Evolutionary conservation across 2,888 invertebrate genomes (phyloP), one percentile per base, ranked within the genome.

Genomic region (Drosophila peninsularis): DNA sequence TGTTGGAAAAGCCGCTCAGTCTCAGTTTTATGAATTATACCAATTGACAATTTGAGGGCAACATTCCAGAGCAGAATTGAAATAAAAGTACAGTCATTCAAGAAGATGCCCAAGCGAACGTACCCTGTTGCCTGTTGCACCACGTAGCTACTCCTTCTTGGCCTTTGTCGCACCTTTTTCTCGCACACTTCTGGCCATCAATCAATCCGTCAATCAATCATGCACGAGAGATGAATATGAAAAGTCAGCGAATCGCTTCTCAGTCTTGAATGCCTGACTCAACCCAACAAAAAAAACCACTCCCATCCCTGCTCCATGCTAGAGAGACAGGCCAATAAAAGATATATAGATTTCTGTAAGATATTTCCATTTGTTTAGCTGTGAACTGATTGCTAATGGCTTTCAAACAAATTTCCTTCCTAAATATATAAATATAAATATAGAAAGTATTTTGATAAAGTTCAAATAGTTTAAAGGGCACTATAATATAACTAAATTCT

Each of bases 21-120:
- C 78, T 71, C 71, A 63, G 54, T 67, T 68, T 73, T 85, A 71
- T 71, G 71, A 85, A 78, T 74, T 71, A 80, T 80, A 75, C 78
- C 82, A 83, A 85, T 85, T 85, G 82, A 80, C 83, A 83, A 86
- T 84, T 81, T 63, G 52, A 71, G 71, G 53, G 58, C 80, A 72
- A 63, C 71, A 61, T 62, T 73, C 62, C 64, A 62, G 37, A 52
- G 54, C 36, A 44, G 39, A 67, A 41, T 24, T 24, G 32, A 27
- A 14, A 54, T 67, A 83, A 78, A 84, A 79, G 83, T 84, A 84
- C 83, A 86, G 83, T 84, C 86, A 71, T 73, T 68, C 41, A 77
- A 75, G 77, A 70, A 66, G 80, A 75, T 32, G 65, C 57, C 50
- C 52, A 50, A 24, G 42, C 13, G 44, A 58, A 11, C 37, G 24